A percentile compares a stretch with the other conserved stretches of the same genome.
Evolutionary conservation across 2,113 vertebrate species (phyloP).

Genomic region (Neolamprologus longior): DNA sequence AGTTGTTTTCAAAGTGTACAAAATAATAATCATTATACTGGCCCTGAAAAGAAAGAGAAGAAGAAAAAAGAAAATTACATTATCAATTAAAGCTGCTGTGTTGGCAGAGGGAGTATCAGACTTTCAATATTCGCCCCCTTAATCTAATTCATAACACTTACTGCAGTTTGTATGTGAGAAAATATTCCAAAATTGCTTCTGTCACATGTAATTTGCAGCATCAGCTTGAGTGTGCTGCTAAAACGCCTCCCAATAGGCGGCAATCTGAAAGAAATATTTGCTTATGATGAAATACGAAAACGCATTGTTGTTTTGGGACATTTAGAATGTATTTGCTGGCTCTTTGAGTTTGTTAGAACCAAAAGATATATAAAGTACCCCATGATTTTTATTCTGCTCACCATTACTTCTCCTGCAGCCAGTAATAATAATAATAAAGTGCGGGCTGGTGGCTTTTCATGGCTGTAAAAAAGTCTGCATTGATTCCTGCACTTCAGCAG

Average conservation of each 20-base stretch:
- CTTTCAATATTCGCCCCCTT: slow-evolving; percentile 36
- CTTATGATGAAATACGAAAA: slow-evolving; percentile 34
- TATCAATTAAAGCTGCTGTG: slow-evolving; percentile 60
- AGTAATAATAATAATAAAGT: slow-evolving; percentile 5
- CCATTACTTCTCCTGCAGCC: slow-evolving; percentile 18
- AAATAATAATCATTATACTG: neutral
- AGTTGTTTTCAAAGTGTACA: neutral
- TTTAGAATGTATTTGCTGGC: slow-evolving; percentile 17
- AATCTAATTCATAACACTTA: slow-evolving; percentile 57
- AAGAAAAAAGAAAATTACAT: slow-evolving; percentile 28
- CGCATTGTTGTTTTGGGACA: slow-evolving; percentile 10
- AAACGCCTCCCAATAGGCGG: slow-evolving; percentile 22
- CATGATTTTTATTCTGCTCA: slow-evolving; percentile 41
- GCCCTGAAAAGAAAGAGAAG: neutral
- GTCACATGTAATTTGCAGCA: slow-evolving; percentile 62
- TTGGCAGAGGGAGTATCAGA: slow-evolving; percentile 32
- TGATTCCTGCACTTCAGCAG: neutral
- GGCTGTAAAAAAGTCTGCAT: neutral
- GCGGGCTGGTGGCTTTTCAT: neutral
- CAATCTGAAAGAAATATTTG: slow-evolving; percentile 30
- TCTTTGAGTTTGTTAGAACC: neutral
- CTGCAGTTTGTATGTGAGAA: slow-evolving; percentile 48
- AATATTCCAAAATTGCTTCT: slow-evolving; percentile 58
- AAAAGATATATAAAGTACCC: slow-evolving; percentile 1
- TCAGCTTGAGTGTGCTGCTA: slow-evolving; percentile 35